These are phyloP conservation scores for Anseranas semipalmata DNA, from an alignment of 2,113 vertebrate genomes.

Conservation along the genomic window DNA sequence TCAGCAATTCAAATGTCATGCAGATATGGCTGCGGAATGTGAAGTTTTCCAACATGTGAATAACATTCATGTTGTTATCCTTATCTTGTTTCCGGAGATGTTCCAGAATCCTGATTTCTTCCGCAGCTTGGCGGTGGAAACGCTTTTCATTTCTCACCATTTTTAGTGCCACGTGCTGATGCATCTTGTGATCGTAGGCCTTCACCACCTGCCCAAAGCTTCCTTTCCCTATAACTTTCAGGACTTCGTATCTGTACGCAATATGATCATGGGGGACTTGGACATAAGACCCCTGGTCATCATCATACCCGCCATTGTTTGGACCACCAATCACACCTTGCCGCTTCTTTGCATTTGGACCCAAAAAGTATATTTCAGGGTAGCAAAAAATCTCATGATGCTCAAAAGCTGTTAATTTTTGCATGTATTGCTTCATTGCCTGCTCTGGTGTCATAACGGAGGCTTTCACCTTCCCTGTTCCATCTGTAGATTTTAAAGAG, in stretches of 20 bases:
- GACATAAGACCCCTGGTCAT: slow-evolving; percentile 97
- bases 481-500: slow-evolving; percentile 88
- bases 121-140: slow-evolving; percentile 96
- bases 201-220: slow-evolving; percentile 99
- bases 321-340: slow-evolving; percentile 91
- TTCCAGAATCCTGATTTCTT: slow-evolving; percentile 97
- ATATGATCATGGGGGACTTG: slow-evolving; percentile 97
- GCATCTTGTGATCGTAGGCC: slow-evolving; percentile 94
- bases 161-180: slow-evolving; percentile 95
- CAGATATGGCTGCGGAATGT: slow-evolving; percentile 99
- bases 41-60: slow-evolving; percentile 99
- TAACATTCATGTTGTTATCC: slow-evolving; percentile 97
- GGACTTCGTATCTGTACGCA: slow-evolving; percentile 94
- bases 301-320: slow-evolving; percentile 94
- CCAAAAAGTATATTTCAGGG: slow-evolving; percentile 92
- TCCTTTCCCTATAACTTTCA: slow-evolving; percentile 98
- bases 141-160: slow-evolving; percentile 99
- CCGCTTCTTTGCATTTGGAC: slow-evolving; percentile 95
- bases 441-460: slow-evolving; percentile 86
- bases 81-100: slow-evolving; percentile 97
- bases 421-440: slow-evolving; percentile 97
- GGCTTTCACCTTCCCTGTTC: slow-evolving; percentile 82
- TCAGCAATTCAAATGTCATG: slow-evolving; percentile 98
- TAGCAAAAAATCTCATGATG: slow-evolving; percentile 96
- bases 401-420: slow-evolving; percentile 92